A percentile compares a stretch with the other conserved stretches of the same genome.
These are phyloP conservation scores for Myotis vivesi DNA, from an alignment of 2,797 vertebrate species.

Conservation along the genomic window DNA sequence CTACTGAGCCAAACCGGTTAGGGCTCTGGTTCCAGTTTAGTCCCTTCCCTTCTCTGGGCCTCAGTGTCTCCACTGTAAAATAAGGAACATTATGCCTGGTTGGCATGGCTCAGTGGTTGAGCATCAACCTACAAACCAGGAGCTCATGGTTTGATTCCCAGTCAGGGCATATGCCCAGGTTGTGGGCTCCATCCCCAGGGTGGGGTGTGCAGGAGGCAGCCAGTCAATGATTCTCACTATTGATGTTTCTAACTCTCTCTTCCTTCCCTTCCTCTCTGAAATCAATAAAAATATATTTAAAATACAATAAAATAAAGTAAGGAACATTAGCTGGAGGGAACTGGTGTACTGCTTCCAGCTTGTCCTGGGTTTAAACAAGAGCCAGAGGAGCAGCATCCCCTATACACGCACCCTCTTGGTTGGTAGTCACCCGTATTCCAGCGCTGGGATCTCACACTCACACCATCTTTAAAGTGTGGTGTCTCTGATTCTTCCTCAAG, in stretches of 20 bases:
- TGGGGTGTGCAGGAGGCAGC: too few species aligned
- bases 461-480: not conserved
- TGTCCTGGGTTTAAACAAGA: not conserved
- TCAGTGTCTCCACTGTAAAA: not conserved
- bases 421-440: not conserved
- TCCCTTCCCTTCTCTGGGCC: not conserved
- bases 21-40: not conserved
- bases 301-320: not conserved
- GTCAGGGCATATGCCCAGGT: too few species aligned
- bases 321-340: not conserved
- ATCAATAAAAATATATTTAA: too few species aligned
- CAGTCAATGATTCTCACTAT: too few species aligned
- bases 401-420: not conserved
- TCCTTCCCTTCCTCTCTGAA: too few species aligned
- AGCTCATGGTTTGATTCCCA: too few species aligned
- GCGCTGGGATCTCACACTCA: not conserved
- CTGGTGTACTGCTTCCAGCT: not conserved
- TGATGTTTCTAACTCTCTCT: too few species aligned
- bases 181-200: too few species aligned
- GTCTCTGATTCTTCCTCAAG: not conserved
- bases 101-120: too few species aligned
- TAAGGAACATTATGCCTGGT: rapidly evolving
- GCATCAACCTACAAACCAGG: too few species aligned
- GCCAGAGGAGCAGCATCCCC: not conserved
- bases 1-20: too few species aligned